Evolutionary conservation across 1,140 invertebrate species (phyloP), one percentile per base, ranked within the genome.

Genomic region (Zaprionus davidi): DNA sequence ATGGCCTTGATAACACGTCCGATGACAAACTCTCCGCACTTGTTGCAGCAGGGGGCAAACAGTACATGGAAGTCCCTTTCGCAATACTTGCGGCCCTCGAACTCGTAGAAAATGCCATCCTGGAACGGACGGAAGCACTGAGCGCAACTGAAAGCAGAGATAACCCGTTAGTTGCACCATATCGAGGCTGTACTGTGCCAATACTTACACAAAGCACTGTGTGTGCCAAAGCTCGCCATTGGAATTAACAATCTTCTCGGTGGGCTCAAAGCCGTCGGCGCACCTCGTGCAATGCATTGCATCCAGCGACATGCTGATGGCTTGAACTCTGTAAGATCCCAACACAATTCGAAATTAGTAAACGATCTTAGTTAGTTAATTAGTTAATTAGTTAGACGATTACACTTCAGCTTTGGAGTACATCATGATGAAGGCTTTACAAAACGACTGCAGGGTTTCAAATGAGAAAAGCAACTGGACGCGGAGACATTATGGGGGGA

Each of bases 1-100:
- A 99, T 99, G 2, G 99, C 99, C 93, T 99, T 99, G 78, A 99
- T 99, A 1, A 99, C 99, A 67, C 99, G 95, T 0, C 98, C 98
- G 93, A 99, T 98, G 20, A 99, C 97, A 93, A 99, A 99, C 92
- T 99, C 97, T 51, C 97, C 97, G 93, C 99, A 99, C 94, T 98
- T 98, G 82, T 96, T 97, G 94, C 99, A 99, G 91, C 98, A 99
- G 2, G 99, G 99, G 3, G 98, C 98, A 94, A 99, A 99, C 0
- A 99, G 94, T 11, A 99, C 98, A 93, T 99, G 98, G 91, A 99
- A 99, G 93, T 99, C 99, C 93, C 99, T 97, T 94, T 99, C 99
- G 91, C 99, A 99, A 93, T 99, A 99, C 93, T 99, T 99, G 38
- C 99, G 94, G 2, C 98, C 98, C 93, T 99, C 99, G 93, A 99